Evolutionary conservation across 2,113 vertebrate species (phyloP).

Genomic region (Ameiurus melas): DNA sequence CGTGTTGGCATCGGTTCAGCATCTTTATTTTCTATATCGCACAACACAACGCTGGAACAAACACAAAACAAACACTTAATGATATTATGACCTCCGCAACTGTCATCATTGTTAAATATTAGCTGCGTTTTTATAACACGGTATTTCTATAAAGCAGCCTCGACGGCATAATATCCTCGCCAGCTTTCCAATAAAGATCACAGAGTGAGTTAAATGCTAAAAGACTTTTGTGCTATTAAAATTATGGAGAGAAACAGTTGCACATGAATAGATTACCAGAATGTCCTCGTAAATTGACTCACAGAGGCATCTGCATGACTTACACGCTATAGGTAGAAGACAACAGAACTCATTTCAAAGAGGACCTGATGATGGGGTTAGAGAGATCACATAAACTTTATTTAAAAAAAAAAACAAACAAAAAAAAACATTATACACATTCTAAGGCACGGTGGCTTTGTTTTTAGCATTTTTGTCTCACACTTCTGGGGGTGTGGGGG

Average conservation of each 20-base stretch:
- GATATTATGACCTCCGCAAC: constrained; percentile 24
- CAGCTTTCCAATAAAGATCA: constrained; percentile 67
- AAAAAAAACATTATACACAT: not conserved
- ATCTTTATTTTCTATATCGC: constrained; percentile 19
- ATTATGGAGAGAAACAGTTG: constrained; percentile 62
- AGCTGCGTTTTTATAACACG: constrained; percentile 46
- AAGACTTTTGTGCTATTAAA: constrained; percentile 73
- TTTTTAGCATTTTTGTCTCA: no score
- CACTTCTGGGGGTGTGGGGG: no score
- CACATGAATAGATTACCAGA: constrained; percentile 70
- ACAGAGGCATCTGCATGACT: constrained; percentile 61
- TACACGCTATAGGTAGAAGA: constrained; percentile 63
- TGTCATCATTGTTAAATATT: constrained; percentile 39
- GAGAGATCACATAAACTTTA: not conserved
- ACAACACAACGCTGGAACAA: constrained; percentile 13
- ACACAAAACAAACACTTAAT: constrained; percentile 36
- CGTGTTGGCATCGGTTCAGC: constrained; percentile 12
- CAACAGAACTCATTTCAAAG: not conserved
- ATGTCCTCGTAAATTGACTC: constrained; percentile 64
- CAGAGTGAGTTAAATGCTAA: constrained; percentile 68
- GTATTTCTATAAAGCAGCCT: constrained; percentile 56
- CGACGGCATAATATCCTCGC: constrained; percentile 59
- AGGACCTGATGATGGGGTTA: not conserved
- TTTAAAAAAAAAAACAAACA: not conserved
- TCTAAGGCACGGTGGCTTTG: no score